Evolutionary conservation across 2,888 invertebrate species (phyloP), one percentile per base, ranked within the genome.

Genomic region (Clanis bilineata): DNA sequence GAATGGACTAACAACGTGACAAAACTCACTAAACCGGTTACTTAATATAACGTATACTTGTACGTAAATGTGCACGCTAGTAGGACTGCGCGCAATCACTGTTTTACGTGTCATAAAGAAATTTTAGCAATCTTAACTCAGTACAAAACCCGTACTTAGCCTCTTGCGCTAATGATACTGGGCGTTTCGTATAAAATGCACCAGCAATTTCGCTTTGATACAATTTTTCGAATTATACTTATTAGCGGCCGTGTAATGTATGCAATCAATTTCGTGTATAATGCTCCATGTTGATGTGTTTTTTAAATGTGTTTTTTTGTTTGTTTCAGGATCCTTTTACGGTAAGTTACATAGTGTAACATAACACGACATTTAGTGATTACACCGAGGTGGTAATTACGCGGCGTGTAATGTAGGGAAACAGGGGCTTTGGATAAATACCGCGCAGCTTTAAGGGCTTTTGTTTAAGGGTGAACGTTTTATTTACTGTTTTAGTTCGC

Each of bases 241-340:
- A 64, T 70, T 68, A 69, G 56, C 64, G 59, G 45, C 36, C 59
- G 39, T 63, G 68, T 68, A 60, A 58, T 63, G 32, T 55, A 64
- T 59, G 61, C 62, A 63, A 68, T 64, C 63, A 64, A 60, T 68
- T 61, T 66, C 54, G 54, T 62, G 57, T 64, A 57, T 25, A 44
- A 57, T 59, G 57, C 25, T 43, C 15, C 44, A 51, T 55, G 51
- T 55, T 59, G 25, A 38, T 45, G 43, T 39, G 56, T 62, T 64
- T 59, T 60, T 32, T 54, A 18, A 32, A 56, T 60, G 69, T 60
- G 54, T 61, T 76, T 85, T 85, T 85, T 65, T 72, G 41, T 85
- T 93, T 93, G 93, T 94, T 94, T 77, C 93, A 94, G 94, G 94
- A 94, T 80, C 94, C 94, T 39, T 94, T 93, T 74, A 93, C 94